A percentile compares a stretch with the other conserved stretches of the same genome.
phyloP scores from a whole-genome alignment of 2,113 vertebrate genomes.

The Aptenodytes forsteri region DNA sequence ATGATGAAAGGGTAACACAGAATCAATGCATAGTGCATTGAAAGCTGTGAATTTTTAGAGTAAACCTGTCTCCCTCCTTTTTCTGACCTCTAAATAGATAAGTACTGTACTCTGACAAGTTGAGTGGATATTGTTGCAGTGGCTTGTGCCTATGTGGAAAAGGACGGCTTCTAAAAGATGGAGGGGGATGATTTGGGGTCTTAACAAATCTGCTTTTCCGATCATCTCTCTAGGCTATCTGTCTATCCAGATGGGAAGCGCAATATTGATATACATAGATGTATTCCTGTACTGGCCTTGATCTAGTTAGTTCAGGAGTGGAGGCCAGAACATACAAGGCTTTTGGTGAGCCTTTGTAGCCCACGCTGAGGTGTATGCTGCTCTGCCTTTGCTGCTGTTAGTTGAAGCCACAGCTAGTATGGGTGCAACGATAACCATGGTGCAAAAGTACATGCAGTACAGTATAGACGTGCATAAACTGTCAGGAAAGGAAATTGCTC shows the following conservation, averaged over 20 bases:
- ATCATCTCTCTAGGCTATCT: not conserved
- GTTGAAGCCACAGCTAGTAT: not conserved
- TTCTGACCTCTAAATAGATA: not conserved
- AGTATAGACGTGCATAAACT: not conserved
- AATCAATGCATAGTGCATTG: not conserved
- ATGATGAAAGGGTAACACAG: not conserved
- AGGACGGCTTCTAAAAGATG: not conserved
- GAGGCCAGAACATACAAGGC: not conserved
- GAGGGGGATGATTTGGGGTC: not conserved
- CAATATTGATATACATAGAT: not conserved
- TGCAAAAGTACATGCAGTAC: not conserved
- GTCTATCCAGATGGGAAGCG: rapidly evolving
- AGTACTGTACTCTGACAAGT: not conserved
- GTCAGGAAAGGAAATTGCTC: not conserved
- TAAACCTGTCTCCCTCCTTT: not conserved
- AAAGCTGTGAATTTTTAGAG: not conserved
- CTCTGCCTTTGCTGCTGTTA: not conserved
- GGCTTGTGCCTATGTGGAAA: not conserved
- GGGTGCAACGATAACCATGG: rapidly evolving
- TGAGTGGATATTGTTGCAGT: not conserved
- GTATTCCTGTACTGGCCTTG: not conserved
- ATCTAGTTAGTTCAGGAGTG: not conserved
- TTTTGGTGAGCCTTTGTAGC: not conserved
- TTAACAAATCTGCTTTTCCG: not conserved
- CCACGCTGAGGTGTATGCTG: rapidly evolving